Percentiles rank a stretch among this genome's conserved stretches.
These are phyloP conservation scores for Torymus aiolomorphi DNA, from an alignment of 2,888 invertebrate genomes.

Conservation along the genomic window DNA sequence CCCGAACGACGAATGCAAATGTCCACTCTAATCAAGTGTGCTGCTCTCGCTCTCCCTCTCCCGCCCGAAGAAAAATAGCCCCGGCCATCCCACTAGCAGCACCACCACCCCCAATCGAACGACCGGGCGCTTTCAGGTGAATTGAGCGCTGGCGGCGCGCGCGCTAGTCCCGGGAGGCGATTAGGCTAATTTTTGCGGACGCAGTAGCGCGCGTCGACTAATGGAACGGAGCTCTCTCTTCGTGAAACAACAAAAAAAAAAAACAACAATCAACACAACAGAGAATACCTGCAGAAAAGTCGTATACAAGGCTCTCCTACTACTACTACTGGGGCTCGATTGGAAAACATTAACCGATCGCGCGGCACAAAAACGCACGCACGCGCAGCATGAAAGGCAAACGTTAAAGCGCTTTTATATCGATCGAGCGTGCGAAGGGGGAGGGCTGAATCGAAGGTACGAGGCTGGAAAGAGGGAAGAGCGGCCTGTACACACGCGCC, in stretches of 20 bases:
- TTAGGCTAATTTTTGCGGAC: slow-evolving; percentile 48
- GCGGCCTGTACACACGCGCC: slow-evolving; percentile 7
- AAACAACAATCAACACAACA: not conserved
- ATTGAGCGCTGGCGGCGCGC: too few relatives aligned
- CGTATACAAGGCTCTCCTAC: not conserved
- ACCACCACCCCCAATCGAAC: too few relatives aligned
- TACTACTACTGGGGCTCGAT: not conserved
- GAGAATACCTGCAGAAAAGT: slow-evolving; percentile 3
- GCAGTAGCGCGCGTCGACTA: slow-evolving; percentile 26
- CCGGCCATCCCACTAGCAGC: too few relatives aligned
- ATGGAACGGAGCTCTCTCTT: slow-evolving; percentile 22
- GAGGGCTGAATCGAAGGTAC: slow-evolving; percentile 31
- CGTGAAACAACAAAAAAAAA: not conserved
- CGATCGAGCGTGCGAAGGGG: slow-evolving; percentile 3
- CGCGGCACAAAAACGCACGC: not conserved
- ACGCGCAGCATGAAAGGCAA: slow-evolving; percentile 30
- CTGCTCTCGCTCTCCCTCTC: too few relatives aligned
- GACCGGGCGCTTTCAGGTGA: too few relatives aligned
- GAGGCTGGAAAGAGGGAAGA: slow-evolving; percentile 41
- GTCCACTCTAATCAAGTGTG: too few relatives aligned
- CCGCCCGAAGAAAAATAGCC: too few relatives aligned
- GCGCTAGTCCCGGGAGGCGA: slow-evolving; percentile 9
- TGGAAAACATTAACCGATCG: slow-evolving; percentile 43
- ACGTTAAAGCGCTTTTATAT: slow-evolving; percentile 37
- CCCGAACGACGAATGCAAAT: not conserved